Percentiles rank a stretch among this genome's conserved stretches.
Conservation (phyloP, 2,797 vertebrate genomes). For the Rhinoraja longicauda region DNA sequence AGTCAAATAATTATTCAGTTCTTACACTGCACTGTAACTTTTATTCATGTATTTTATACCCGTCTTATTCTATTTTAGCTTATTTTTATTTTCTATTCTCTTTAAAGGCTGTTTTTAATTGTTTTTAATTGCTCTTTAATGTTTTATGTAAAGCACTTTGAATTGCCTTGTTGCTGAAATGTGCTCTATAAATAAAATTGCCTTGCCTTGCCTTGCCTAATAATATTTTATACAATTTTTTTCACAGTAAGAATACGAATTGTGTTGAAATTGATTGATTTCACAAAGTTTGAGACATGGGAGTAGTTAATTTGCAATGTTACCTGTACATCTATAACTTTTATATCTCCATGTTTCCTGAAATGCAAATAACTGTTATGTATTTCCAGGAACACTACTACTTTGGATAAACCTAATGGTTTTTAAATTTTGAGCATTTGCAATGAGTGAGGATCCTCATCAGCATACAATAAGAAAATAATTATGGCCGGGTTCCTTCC, state of each 20-base stretch:
- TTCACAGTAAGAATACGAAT: not conserved
- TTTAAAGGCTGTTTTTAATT: no score
- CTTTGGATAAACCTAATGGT: not conserved
- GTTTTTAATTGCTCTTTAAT: no score
- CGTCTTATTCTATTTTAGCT: no score
- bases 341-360: not conserved
- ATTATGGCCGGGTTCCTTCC: not conserved
- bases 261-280: not conserved
- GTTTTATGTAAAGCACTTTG: no score
- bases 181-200: no score
- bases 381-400: not conserved
- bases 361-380: not conserved
- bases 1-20: no score
- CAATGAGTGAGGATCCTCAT: not conserved
- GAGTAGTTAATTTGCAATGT: not conserved
- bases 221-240: not conserved
- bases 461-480: not conserved
- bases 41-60: no score
- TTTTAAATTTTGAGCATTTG: not conserved
- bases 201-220: no score
- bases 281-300: not conserved
- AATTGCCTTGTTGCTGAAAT: no score
- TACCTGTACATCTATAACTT: not conserved
- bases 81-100: no score
- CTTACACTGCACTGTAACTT: no score